Percentiles rank a stretch among this genome's conserved stretches.
phyloP scores from a whole-genome alignment of 2,797 vertebrate genomes.

The Ptychobarbus kaznakovi region DNA sequence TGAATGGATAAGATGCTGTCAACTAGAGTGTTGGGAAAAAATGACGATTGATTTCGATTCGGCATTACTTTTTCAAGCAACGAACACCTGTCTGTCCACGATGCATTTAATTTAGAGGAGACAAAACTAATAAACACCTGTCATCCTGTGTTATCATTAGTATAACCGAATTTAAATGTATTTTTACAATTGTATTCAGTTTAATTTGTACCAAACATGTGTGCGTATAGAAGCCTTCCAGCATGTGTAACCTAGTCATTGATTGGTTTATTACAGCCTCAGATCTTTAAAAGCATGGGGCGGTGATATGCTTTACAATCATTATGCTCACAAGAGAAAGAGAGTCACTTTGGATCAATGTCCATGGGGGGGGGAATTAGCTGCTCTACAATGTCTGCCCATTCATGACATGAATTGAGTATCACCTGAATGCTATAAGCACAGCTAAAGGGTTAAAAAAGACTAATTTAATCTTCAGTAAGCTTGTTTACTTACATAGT shows the following conservation, averaged over 20 bases:
- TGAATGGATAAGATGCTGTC: constrained; percentile 40
- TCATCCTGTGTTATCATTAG: not conserved
- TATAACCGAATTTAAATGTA: not conserved
- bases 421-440: not conserved
- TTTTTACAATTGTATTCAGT: not conserved
- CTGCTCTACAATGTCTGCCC: not conserved
- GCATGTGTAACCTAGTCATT: not conserved
- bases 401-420: not conserved
- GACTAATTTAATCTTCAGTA: not conserved
- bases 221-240: not conserved
- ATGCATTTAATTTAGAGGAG: not conserved
- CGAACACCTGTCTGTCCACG: not conserved
- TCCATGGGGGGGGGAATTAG: not conserved
- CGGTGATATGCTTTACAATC: not conserved
- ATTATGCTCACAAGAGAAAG: not conserved
- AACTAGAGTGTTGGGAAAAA: not conserved
- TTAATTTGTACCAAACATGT: not conserved
- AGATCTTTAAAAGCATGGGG: not conserved
- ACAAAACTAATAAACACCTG: constrained; percentile 9
- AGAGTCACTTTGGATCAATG: not conserved
- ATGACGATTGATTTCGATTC: constrained; percentile 35
- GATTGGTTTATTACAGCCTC: not conserved
- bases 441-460: not conserved
- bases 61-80: constrained; percentile 21
- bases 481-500: constrained; percentile 19